phyloP scores from a whole-genome alignment of 2,888 invertebrate genomes.

The Terebella lapidaria region DNA sequence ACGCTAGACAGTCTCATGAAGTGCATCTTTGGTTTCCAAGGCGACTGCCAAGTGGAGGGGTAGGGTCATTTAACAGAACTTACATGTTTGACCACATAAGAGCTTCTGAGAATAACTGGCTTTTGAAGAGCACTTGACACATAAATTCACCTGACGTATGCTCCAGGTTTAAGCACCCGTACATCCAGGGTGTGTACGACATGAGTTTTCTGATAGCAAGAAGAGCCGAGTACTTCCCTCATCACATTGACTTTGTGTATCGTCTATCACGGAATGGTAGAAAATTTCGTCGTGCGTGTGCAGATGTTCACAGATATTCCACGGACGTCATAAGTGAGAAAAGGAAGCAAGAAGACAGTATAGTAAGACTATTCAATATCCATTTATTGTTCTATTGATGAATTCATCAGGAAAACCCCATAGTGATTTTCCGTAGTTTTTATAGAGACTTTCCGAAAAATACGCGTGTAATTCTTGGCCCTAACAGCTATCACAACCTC shows the following conservation, averaged over 20 bases:
- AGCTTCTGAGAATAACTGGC: no score
- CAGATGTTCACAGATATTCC: background rate
- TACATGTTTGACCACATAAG: no score
- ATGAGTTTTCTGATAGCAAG: constrained; percentile 1
- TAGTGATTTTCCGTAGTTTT: no score
- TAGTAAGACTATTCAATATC: no score
- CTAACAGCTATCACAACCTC: background rate
- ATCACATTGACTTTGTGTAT: constrained; percentile 6
- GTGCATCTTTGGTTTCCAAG: constrained; percentile 33
- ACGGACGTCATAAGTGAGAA: background rate
- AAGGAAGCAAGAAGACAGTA: background rate
- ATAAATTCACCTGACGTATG: no score
- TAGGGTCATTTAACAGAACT: no score
- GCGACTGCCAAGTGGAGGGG: constrained; percentile 27
- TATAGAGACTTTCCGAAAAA: no score
- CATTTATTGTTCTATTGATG: no score
- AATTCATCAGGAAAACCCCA: no score
- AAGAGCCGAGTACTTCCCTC: background rate
- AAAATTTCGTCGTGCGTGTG: constrained; percentile 2
- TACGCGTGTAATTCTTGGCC: no score
- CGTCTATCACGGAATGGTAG: background rate
- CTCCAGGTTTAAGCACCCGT: constrained; percentile 2
- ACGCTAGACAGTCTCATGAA: constrained; percentile 34
- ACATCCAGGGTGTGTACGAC: constrained; percentile 7
- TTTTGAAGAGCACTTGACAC: no score